Evolutionary conservation across 2,888 invertebrate genomes (phyloP), one percentile per base, ranked within the genome.

Genomic region (Brenthis daphne): DNA sequence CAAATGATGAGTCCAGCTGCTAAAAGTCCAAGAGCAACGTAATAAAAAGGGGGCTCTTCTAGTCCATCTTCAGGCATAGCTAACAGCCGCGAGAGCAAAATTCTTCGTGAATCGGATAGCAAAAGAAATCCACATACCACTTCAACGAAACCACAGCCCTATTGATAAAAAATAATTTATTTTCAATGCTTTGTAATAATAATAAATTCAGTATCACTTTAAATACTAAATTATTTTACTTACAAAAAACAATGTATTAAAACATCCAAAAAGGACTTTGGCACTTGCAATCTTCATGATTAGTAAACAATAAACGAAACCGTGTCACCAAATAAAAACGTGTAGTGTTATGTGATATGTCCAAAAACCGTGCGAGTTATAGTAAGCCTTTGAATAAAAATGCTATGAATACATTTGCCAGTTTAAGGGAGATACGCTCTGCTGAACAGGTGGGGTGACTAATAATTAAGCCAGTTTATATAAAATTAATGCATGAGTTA

Each of bases 11-110:
- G 91, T 1, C 97, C 97, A 0, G 95, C 92, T 0, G 94, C 92
- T n/a, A 96, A 93, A 63, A 96, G 84, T 2, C 94, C 95, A 61
- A 97, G 92, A 0, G 96, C 95, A 8, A 96, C 90, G 81, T 97
- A 97, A 82, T 96, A 96, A 77, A 97, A 95, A 14, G 97, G 93
- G 0, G 97, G 96, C 78, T 97, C 95, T 1, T 94, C 94, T 68
- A 96, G 85, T 51, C 93, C 92, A 63, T 94, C 93, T 71, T 94
- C 92, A 1, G 94, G 94, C 2, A 95, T 93, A 6, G 95, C 95
- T 74, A 97, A 83, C 47, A 97, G 89, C 14, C 96, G 94, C 0
- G 97, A 97, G 68, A 97, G 85, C 64, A 97, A 87, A 69, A 97
- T 94, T 69, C 96, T 92, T 75, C 95, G 94, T 20, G 94, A 93